A percentile compares a stretch with the other conserved stretches of the same genome.
Evolutionary conservation across 2,888 invertebrate species (phyloP).

Genomic region (Aspidiotus destructor): DNA sequence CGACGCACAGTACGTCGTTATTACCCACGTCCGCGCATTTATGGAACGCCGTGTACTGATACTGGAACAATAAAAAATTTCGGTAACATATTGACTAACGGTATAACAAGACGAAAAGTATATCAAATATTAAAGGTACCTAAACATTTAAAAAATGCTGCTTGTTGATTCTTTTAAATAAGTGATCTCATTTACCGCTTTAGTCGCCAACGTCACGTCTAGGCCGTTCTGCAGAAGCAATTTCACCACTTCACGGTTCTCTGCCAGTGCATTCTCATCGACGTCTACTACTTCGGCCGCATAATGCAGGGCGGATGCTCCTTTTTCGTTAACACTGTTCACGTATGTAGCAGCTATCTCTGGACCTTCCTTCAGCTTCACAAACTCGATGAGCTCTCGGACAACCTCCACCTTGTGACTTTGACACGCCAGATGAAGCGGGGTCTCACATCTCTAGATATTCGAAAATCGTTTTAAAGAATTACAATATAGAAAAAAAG

Average conservation of each 20-base stretch:
- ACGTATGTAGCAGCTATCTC: slow-evolving; percentile 75
- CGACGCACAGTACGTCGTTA: slow-evolving; percentile 86
- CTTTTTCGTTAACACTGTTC: slow-evolving; percentile 80
- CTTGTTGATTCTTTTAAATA: slow-evolving; percentile 1
- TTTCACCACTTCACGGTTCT: slow-evolving; percentile 69
- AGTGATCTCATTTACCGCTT: slow-evolving; percentile 44
- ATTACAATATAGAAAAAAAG: neutral
- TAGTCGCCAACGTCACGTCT: slow-evolving; percentile 74
- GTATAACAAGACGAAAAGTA: neutral
- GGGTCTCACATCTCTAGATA: slow-evolving; percentile 79
- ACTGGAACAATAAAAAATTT: slow-evolving; percentile 45
- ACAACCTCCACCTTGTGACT: slow-evolving; percentile 78
- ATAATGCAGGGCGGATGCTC: slow-evolving; percentile 89
- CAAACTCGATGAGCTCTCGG: slow-evolving; percentile 71
- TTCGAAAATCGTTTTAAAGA: slow-evolving; percentile 20
- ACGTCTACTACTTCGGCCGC: slow-evolving; percentile 81
- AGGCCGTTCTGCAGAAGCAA: slow-evolving; percentile 84
- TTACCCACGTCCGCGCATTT: slow-evolving; percentile 91
- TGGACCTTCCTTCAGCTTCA: slow-evolving; percentile 62
- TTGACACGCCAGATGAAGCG: slow-evolving; percentile 86
- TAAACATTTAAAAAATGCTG: neutral
- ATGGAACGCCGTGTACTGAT: slow-evolving; percentile 89
- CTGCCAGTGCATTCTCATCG: slow-evolving; percentile 53
- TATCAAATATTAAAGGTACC: neutral
- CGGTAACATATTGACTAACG: neutral